Evolutionary conservation across 2,113 vertebrate species (phyloP), one percentile per base, ranked within the genome.

Genomic region (Microcebus tavaratra): DNA sequence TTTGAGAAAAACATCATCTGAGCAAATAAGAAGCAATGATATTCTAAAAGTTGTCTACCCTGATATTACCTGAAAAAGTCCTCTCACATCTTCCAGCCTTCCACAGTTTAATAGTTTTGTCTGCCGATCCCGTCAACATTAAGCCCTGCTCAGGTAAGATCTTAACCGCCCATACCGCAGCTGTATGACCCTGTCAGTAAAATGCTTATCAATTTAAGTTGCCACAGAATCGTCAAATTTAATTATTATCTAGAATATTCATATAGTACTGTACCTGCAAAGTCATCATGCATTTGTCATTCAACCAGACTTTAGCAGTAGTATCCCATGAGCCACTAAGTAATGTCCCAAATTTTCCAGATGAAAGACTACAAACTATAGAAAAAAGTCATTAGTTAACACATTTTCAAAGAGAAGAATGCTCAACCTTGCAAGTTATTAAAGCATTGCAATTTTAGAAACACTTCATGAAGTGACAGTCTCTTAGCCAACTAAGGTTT

Each of bases 261-360:
- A 90, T 6, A 29, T 0, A 97, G 39, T 94, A 94, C 59, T 92
- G 53, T 99, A 99, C 99, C 99, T 99, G 99, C 97, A 99, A 98
- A 8, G 99, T 99, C 99, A 99, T 99, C 99, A 99, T 99, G 98
- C 99, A 99, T 97, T 99, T 99, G 96, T 99, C 99, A 98, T 99
- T 99, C 92, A 99, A 99, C 99, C 99, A 99, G 31, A 99, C 99
- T 98, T 99, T 99, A 68, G 99, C 99, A 81, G 99, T 99, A 1
- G 99, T 99, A 97, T 99, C 99, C 99, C 99, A 99, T 4, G 99
- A 99, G 95, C 99, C 99, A 96, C 99, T 99, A 97, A 99, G 97
- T 89, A 99, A 99, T 0, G 99, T 99, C 39, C 99, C 99, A 97
- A 99, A 99, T 98, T 99, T 99, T 90, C 99, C 99, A 97, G 99